These are phyloP conservation scores for Habropoda laboriosa DNA, from an alignment of 1,140 invertebrate genomes.

Conservation along the genomic window DNA sequence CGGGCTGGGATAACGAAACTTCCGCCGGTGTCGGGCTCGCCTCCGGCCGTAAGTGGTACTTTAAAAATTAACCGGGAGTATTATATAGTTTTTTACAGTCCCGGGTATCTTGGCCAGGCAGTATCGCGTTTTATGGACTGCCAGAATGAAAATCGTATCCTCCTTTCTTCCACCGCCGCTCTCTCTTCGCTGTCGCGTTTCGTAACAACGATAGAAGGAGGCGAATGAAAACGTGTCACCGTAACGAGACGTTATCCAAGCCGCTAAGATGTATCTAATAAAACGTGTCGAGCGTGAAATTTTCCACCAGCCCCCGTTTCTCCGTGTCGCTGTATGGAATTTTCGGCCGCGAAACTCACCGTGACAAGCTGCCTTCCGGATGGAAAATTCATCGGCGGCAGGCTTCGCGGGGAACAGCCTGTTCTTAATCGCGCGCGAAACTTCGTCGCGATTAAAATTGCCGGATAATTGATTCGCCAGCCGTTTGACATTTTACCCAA, in stretches of 20 bases:
- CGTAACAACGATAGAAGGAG: neutral
- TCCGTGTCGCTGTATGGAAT: neutral
- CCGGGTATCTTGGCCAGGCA: conserved; percentile 32
- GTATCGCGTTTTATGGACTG: conserved; percentile 47
- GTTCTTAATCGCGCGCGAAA: conserved; percentile 1
- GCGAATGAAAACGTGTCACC: neutral
- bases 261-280: conserved; percentile 5
- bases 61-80: conserved; percentile 64
- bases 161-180: too few relatives aligned
- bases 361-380: neutral
- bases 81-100: conserved; percentile 60
- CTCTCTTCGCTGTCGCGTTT: neutral
- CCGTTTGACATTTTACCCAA: too few relatives aligned
- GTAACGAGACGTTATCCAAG: neutral
- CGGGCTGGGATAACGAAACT: conserved; percentile 49
- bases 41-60: conserved; percentile 59
- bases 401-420: neutral
- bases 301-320: too few relatives aligned
- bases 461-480: neutral
- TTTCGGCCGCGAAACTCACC: neutral
- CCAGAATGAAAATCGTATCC: conserved; percentile 11
- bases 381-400: neutral
- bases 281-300: conserved; percentile 6
- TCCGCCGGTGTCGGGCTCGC: conserved; percentile 35
- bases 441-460: conserved; percentile 1